Evolutionary conservation across 2,888 invertebrate genomes (phyloP).

Genomic region (Caenorhabditis parvicauda): DNA sequence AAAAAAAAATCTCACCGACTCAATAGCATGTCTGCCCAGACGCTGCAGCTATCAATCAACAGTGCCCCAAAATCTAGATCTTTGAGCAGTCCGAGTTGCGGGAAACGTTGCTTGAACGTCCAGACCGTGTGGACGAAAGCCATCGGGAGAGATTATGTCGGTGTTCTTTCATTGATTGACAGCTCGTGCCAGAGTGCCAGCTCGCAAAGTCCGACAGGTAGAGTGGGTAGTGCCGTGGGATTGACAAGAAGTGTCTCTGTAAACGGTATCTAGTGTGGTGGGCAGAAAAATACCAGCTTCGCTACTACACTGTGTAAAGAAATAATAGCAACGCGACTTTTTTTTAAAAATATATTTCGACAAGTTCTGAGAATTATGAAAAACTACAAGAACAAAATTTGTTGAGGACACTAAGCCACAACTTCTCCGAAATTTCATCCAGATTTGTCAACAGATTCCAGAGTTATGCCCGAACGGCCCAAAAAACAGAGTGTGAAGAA

Average conservation of each 20-base stretch:
- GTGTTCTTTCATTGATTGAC: slow-evolving; percentile 44
- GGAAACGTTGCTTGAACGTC: slow-evolving; percentile 55
- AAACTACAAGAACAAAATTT: too few species aligned
- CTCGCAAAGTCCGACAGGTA: too few species aligned
- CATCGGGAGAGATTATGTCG: slow-evolving; percentile 56
- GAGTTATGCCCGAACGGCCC: too few species aligned
- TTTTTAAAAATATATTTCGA: background rate
- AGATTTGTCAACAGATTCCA: too few species aligned
- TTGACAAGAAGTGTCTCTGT: slow-evolving; percentile 51
- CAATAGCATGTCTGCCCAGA: slow-evolving; percentile 33
- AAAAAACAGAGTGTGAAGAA: too few species aligned
- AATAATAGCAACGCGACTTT: background rate
- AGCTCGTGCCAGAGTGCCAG: slow-evolving; percentile 47
- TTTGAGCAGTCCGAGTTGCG: slow-evolving; percentile 44
- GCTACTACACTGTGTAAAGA: too few species aligned
- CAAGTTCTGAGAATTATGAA: too few species aligned
- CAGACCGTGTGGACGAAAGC: slow-evolving; percentile 58
- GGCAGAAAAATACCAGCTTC: background rate
- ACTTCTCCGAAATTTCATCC: too few species aligned
- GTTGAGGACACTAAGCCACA: too few species aligned
- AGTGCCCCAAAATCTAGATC: slow-evolving; percentile 55
- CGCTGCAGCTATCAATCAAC: slow-evolving; percentile 51
- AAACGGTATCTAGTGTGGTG: background rate
- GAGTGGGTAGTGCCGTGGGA: slow-evolving; percentile 53
- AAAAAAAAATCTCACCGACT: too few species aligned